phyloP scores from a whole-genome alignment of 2,888 invertebrate genomes.

The Drosophila merina region DNA sequence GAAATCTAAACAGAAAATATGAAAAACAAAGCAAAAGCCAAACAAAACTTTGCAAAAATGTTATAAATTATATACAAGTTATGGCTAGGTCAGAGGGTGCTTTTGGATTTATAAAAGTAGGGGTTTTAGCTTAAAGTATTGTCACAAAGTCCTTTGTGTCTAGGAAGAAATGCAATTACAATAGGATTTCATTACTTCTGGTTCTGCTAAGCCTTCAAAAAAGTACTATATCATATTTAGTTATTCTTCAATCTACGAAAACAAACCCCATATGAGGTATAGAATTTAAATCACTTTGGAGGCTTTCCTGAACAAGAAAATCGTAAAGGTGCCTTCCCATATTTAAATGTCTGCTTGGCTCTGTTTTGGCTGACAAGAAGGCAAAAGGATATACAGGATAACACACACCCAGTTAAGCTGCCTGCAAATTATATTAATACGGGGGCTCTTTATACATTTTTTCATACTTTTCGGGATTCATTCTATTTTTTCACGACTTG shows the following conservation, averaged over 20 bases:
- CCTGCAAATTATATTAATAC: constrained; percentile 81
- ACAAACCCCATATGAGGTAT: constrained; percentile 4
- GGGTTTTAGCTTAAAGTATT: constrained; percentile 16
- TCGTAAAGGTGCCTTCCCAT: constrained; percentile 8
- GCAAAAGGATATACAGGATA: constrained; percentile 2
- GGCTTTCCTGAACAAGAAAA: not conserved
- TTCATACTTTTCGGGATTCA: constrained; percentile 20
- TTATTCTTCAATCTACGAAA: not conserved
- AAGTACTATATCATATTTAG: not conserved
- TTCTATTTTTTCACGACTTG: constrained; percentile 25
- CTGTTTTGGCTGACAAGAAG: constrained; percentile 46
- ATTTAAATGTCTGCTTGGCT: constrained; percentile 20
- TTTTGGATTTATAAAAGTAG: not conserved
- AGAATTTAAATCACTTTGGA: constrained; percentile 35
- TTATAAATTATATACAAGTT: constrained; percentile 77
- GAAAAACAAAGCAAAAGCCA: constrained; percentile 46
- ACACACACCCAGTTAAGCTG: constrained; percentile 33
- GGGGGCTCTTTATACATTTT: constrained; percentile 69
- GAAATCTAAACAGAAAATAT: constrained; percentile 66
- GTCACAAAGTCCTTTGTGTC: constrained; percentile 45
- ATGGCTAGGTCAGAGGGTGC: constrained; percentile 18
- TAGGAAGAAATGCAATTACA: constrained; percentile 79
- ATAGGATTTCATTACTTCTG: constrained; percentile 55
- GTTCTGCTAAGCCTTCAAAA: too few species aligned
- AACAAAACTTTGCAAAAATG: constrained; percentile 64